Percentiles rank a stretch among this genome's conserved stretches.
phyloP scores from a whole-genome alignment of 2,113 vertebrate species.

The Larimichthys polyactis region DNA sequence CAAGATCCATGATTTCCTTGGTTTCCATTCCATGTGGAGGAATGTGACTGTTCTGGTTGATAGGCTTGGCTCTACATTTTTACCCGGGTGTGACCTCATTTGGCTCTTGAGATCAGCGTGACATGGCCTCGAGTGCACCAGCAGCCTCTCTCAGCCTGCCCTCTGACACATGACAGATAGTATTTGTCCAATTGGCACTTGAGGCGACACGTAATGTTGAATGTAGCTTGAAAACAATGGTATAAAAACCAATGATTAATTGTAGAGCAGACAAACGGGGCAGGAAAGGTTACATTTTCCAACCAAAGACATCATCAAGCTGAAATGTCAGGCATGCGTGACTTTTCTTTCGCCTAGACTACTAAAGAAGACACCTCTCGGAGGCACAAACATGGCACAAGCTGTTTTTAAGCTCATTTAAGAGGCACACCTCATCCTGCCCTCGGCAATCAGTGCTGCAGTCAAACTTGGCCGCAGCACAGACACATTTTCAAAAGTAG shows the following conservation, averaged over 20 bases:
- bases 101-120: constrained; percentile 58
- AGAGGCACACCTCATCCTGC: constrained; percentile 64
- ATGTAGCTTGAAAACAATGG: constrained; percentile 8
- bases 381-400: constrained; percentile 13
- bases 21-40: constrained; percentile 57
- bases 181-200: constrained; percentile 49
- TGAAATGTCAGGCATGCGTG: too few species aligned
- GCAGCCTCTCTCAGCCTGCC: constrained; percentile 29
- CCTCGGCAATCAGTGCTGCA: constrained; percentile 51
- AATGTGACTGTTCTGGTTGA: constrained; percentile 73
- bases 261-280: background rate
- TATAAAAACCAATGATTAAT: constrained; percentile 5
- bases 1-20: constrained; percentile 37
- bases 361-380: background rate
- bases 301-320: background rate
- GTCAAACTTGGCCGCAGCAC: constrained; percentile 70
- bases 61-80: constrained; percentile 49
- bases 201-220: constrained; percentile 25
- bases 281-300: background rate
- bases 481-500: constrained; percentile 68
- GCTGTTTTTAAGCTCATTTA: constrained; percentile 61
- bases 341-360: background rate
- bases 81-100: constrained; percentile 67
- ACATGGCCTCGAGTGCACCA: constrained; percentile 47
- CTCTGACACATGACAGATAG: constrained; percentile 57